A percentile compares a stretch with the other conserved stretches of the same genome.
These are phyloP conservation scores for Empidonax traillii DNA, from an alignment of 2,113 vertebrate species.

Conservation along the genomic window DNA sequence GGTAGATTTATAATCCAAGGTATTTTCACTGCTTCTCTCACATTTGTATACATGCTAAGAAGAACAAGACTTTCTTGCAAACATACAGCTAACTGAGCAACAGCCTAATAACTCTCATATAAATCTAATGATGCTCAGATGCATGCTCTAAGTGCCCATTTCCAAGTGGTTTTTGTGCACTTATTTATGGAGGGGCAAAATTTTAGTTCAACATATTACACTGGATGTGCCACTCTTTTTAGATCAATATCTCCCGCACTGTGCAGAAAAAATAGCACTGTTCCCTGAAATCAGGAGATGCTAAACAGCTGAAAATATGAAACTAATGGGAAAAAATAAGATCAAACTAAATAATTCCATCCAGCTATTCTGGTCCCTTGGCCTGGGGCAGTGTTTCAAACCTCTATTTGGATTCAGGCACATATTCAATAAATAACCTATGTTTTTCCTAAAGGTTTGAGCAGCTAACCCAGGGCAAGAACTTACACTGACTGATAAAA, in stretches of 20 bases:
- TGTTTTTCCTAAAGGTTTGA: not conserved
- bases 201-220: not conserved
- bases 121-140: not conserved
- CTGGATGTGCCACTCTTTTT: not conserved
- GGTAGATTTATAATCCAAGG: not conserved
- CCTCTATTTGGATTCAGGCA: not conserved
- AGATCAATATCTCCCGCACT: not conserved
- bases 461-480: not conserved
- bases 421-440: not conserved
- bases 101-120: not conserved
- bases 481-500: not conserved
- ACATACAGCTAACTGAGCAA: not conserved
- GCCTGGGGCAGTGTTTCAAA: not conserved
- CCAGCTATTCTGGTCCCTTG: not conserved
- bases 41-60: not conserved
- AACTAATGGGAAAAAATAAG: not conserved
- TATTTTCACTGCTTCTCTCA: not conserved
- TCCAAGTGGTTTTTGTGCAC: not conserved
- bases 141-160: not conserved
- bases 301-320: not conserved
- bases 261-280: not conserved
- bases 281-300: not conserved
- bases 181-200: not conserved
- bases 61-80: not conserved
- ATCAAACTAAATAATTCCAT: not conserved